Percentiles rank a stretch among this genome's conserved stretches.
Evolutionary conservation across 2,888 invertebrate genomes (phyloP).

Genomic region (Yponomeuta plumbellus): DNA sequence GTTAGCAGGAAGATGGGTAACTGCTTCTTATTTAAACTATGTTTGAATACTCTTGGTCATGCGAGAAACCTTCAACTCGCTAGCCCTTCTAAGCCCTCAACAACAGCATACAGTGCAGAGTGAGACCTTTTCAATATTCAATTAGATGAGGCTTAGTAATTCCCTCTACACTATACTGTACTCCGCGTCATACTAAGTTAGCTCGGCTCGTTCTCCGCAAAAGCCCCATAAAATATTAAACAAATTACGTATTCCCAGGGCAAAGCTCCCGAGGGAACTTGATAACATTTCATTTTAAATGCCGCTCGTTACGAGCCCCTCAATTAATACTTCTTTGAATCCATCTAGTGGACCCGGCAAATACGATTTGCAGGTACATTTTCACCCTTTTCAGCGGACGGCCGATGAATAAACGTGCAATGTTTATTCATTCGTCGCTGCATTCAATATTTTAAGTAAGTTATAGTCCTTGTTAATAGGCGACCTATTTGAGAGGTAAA

Average conservation of each 20-base stretch:
- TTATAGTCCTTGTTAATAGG: no score
- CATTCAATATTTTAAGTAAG: neutral
- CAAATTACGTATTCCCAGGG: conserved; percentile 19
- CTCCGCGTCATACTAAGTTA: neutral
- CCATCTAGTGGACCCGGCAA: conserved; percentile 2
- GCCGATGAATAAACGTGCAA: neutral
- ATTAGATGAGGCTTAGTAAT: neutral
- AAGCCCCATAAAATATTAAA: neutral
- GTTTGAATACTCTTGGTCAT: no score
- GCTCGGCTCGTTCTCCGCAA: neutral
- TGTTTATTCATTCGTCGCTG: neutral
- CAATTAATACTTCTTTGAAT: conserved; percentile 13
- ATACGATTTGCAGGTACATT: neutral
- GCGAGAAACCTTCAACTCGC: no score
- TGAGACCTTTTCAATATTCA: neutral
- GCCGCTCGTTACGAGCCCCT: conserved; percentile 10
- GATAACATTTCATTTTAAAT: conserved; percentile 8
- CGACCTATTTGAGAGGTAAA: no score
- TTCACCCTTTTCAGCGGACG: neutral
- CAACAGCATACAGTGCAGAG: neutral
- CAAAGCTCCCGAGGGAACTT: conserved; percentile 9
- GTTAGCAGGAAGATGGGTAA: no score
- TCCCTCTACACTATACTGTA: neutral
- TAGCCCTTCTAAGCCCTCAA: no score
- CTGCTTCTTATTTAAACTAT: no score